These are phyloP conservation scores for Coleophora deauratella DNA, from an alignment of 2,888 invertebrate species.

Conservation along the genomic window DNA sequence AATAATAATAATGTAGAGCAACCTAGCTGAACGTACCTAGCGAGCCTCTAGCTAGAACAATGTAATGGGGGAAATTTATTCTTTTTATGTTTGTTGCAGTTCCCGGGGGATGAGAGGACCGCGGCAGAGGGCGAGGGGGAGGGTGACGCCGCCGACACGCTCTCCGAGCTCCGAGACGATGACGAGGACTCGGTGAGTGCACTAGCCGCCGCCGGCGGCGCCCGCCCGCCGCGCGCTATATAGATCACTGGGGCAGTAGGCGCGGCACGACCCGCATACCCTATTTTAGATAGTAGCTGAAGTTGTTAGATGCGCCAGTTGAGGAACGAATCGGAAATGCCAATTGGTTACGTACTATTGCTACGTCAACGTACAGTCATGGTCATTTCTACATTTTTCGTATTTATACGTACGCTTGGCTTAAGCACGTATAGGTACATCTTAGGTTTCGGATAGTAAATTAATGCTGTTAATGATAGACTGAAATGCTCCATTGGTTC, in stretches of 20 bases:
- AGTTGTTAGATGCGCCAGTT: neutral
- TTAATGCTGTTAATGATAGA: too few relatives aligned
- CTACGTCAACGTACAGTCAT: too few relatives aligned
- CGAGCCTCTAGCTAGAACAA: too few relatives aligned
- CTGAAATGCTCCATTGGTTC: too few relatives aligned
- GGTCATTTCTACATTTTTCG: too few relatives aligned
- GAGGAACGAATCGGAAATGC: too few relatives aligned
- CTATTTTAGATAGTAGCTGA: constrained; percentile 20
- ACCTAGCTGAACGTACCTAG: too few relatives aligned
- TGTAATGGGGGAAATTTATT: neutral
- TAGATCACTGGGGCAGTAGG: constrained; percentile 58
- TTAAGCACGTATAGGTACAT: too few relatives aligned
- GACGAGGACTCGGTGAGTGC: constrained; percentile 82
- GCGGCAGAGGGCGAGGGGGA: constrained; percentile 40
- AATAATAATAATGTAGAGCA: too few relatives aligned
- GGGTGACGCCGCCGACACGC: constrained; percentile 49
- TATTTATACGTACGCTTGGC: too few relatives aligned
- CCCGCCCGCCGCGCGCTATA: constrained; percentile 27
- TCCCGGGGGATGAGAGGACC: constrained; percentile 52
- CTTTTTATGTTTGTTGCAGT: constrained; percentile 26
- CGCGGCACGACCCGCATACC: constrained; percentile 32
- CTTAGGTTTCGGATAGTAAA: too few relatives aligned
- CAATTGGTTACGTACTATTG: too few relatives aligned
- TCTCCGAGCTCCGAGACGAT: constrained; percentile 71
- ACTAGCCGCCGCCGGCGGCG: constrained; percentile 25